Evolutionary conservation across 2,888 invertebrate species (phyloP).

Genomic region (Acanthococcus lagerstroemiae): DNA sequence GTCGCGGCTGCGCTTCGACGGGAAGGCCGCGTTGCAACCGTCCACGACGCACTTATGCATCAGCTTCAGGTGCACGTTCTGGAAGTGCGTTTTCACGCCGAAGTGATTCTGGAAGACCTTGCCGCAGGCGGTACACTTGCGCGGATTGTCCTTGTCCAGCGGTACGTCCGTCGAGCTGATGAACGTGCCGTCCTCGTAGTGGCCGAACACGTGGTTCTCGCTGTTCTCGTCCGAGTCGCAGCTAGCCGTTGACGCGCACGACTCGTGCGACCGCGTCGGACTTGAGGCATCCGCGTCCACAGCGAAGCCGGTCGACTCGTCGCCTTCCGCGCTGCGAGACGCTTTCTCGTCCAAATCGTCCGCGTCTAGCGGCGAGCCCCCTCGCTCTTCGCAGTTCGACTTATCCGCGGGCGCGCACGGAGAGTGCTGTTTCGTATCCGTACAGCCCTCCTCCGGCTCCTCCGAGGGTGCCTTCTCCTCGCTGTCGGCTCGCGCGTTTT

Average conservation of each 20-base stretch:
- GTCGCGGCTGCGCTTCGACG: conserved; percentile 84
- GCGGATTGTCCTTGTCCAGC: conserved; percentile 81
- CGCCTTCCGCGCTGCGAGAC: conserved; percentile 39
- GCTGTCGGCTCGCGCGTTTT: conserved; percentile 8
- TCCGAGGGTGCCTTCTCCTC: neutral
- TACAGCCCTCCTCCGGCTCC: neutral
- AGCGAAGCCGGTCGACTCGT: conserved; percentile 33
- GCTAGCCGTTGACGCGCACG: conserved; percentile 43
- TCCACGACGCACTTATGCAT: conserved; percentile 93
- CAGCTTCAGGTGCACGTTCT: conserved; percentile 86
- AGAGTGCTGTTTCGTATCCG: neutral
- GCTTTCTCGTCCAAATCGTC: conserved; percentile 41
- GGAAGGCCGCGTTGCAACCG: conserved; percentile 89
- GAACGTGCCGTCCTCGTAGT: conserved; percentile 58
- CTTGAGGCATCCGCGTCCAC: conserved; percentile 10
- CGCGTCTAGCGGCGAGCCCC: neutral
- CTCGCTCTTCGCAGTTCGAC: conserved; percentile 35
- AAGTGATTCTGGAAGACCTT: conserved; percentile 89
- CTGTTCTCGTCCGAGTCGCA: conserved; percentile 44
- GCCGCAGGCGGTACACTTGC: conserved; percentile 82
- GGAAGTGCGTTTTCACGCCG: conserved; percentile 87
- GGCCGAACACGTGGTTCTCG: conserved; percentile 59
- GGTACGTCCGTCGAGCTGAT: conserved; percentile 71
- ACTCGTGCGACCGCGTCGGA: conserved; percentile 39
- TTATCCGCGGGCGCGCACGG: neutral